Evolutionary conservation across 2,888 invertebrate genomes (phyloP), one percentile per base, ranked within the genome.

Genomic region (Spicauda simplicius): DNA sequence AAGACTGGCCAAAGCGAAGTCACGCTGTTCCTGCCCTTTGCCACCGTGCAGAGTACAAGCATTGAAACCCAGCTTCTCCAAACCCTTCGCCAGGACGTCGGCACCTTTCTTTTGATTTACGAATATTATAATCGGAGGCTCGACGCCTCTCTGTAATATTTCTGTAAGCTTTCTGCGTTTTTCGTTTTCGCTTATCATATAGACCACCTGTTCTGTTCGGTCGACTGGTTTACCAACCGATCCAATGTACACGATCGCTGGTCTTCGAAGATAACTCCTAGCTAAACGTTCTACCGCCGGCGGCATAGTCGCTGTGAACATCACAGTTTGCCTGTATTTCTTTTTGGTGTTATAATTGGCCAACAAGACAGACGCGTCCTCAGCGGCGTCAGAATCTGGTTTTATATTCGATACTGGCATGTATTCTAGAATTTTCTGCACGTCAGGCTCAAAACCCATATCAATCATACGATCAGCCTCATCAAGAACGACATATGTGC

Each of bases 221-320:
- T 99, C 99, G 0, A 98, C 98, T 2, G 99, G 99, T 93, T 98
- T 99, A 77, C 99, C 99, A 56, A 97, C 94, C 1, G 98, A 98
- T 69, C 99, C 99, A 73, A 99, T 99, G 84, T 99, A 98, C 0
- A 99, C 99, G 2, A 99, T 97, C 12, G 99, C 98, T 0, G 99
- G 99, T 78, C 99, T 94, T 66, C 99, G 94, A 20, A 99, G 93
- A 90, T 99, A 99, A 37, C 96, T 97, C 71, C 99, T 95, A 0
- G 99, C 99, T 71, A 99, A 91, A 70, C 99, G 95, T 91, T 99
- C 99, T 1, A 99, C 99, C 2, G 99, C 98, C 0, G 99, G 97
- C 10, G 99, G 99, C 99, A 99, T 99, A 73, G 99, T 99, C 3
- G 99, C 99, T 59, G 99, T 99, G 90, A 99, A 99, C 99, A 99